Conservation (phyloP, 2,113 vertebrate genomes). For the Chascanopsetta lugubris region DNA sequence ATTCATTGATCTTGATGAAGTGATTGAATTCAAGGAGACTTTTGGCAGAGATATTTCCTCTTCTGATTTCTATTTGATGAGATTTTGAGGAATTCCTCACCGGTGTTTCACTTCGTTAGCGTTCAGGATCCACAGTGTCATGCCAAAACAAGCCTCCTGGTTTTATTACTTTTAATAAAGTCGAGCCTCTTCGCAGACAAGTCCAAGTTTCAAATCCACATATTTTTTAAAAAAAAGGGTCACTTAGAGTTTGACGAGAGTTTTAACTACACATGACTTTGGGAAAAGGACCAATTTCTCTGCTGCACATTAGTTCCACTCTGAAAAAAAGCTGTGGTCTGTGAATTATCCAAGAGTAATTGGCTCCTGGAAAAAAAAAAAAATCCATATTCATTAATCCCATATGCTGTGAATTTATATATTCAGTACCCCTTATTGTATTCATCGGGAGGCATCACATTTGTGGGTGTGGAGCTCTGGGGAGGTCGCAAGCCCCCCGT, state of each 20-base stretch:
- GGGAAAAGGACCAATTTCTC: not conserved
- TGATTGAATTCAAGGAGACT: no score
- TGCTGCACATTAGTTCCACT: not conserved
- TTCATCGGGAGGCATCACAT: not conserved
- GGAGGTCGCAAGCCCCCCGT: no score
- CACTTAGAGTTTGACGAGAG: not conserved
- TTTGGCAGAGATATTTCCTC: no score
- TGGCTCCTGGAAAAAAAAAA: not conserved
- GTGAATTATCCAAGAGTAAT: not conserved
- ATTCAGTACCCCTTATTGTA: not conserved
- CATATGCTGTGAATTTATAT: not conserved
- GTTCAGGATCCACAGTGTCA: no score
- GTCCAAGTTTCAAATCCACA: not conserved
- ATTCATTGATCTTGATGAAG: no score
- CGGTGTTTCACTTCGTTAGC: no score
- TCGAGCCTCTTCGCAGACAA: no score
- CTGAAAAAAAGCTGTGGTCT: not conserved
- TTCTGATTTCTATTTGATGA: no score
- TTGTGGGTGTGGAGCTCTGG: no score
- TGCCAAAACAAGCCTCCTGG: not conserved
- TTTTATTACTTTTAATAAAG: not conserved
- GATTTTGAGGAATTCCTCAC: no score
- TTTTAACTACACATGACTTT: not conserved
- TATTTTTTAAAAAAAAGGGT: not conserved
- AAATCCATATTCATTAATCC: not conserved